Base-by-base conservation (phyloP, 2,797 vertebrate genomes). In the Carcharodon carcharias region DNA sequence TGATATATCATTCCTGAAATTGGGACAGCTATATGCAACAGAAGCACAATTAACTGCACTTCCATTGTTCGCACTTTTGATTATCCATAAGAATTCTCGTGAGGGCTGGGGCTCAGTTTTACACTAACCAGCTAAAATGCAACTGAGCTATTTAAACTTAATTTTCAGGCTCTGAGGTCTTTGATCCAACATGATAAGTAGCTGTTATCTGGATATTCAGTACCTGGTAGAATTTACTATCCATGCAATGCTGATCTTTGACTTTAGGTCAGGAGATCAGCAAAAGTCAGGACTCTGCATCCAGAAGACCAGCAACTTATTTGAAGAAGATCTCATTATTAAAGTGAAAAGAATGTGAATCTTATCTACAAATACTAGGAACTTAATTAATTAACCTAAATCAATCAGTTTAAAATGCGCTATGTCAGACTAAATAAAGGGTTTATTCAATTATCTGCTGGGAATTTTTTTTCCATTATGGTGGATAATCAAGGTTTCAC, bases 201-300 rank as follows among this genome's bases (percentile, higher is more conserved):
- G 45, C 40, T 67, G 91, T 31, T 91, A 61, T 91, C 16, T 63
- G 63, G n/a, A 65, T 93, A 7, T 45, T n/a, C 91, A 93, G 91
- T 45, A 67, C n/a, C 18, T 67, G 18, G n/a, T 67, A 23, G 63
- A 23, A 93, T 67, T 40, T 67, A 67, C 6, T 11, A 67, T 67
- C 61, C 6, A 93, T 93, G n/a, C 18, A 93, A 93, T 93, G 91
- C 18, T 93, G 91, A 93, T 93, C 91, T 93, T 67, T 93, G 91
- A 67, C 61, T 67, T 92, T n/a, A 28, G 91, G 91, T 67, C 91
- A 93, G 63, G 63, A 45, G 63, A 45, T 67, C 35, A 45, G 28
- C 63, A 93, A 67, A n/a, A 93, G 40, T 28, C 63, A 45, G 63
- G 63, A 67, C n/a, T 65, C 31, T 35, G n/a, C n/a, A n/a, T 93